Evolutionary conservation across 2,888 invertebrate species (phyloP).

Genomic region (Kryphioiulus occultus): DNA sequence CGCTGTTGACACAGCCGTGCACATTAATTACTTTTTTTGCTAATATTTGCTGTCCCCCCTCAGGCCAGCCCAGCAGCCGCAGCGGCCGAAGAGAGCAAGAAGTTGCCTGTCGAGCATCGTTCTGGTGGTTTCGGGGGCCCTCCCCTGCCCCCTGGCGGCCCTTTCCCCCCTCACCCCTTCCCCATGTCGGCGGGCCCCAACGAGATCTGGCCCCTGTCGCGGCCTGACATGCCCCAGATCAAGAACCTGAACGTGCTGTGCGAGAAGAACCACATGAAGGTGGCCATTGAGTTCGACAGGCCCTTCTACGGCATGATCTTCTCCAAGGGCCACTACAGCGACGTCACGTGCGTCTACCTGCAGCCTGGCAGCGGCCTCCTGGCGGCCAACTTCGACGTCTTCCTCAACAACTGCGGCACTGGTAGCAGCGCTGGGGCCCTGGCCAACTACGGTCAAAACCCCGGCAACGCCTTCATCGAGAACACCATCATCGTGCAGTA

Average conservation of each 20-base stretch:
- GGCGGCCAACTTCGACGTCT: slow-evolving; percentile 88
- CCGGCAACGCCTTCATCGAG: slow-evolving; percentile 90
- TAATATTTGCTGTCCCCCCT: not conserved
- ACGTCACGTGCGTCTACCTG: slow-evolving; percentile 88
- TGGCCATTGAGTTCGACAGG: slow-evolving; percentile 89
- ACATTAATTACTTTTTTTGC: too few relatives aligned
- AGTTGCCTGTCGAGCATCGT: slow-evolving; percentile 51
- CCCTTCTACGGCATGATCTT: slow-evolving; percentile 96
- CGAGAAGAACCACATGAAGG: slow-evolving; percentile 92
- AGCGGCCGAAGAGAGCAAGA: slow-evolving; percentile 27
- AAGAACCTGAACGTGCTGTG: slow-evolving; percentile 91
- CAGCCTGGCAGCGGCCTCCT: slow-evolving; percentile 86
- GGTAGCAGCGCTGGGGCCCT: slow-evolving; percentile 87
- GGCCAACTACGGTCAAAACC: slow-evolving; percentile 86
- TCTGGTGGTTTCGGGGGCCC: slow-evolving; percentile 42
- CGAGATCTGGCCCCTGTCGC: slow-evolving; percentile 75
- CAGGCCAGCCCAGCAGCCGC: not conserved
- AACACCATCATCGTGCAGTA: slow-evolving; percentile 95
- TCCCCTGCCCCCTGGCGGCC: not conserved
- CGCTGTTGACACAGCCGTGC: not conserved
- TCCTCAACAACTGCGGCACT: slow-evolving; percentile 88
- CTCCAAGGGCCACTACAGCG: slow-evolving; percentile 92
- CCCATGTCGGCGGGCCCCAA: slow-evolving; percentile 49
- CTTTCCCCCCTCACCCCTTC: slow-evolving; percentile 42
- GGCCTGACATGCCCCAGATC: slow-evolving; percentile 92